A percentile compares a stretch with the other conserved stretches of the same genome.
Evolutionary conservation across 2,113 vertebrate genomes (phyloP).

Genomic region (Alosa alosa): DNA sequence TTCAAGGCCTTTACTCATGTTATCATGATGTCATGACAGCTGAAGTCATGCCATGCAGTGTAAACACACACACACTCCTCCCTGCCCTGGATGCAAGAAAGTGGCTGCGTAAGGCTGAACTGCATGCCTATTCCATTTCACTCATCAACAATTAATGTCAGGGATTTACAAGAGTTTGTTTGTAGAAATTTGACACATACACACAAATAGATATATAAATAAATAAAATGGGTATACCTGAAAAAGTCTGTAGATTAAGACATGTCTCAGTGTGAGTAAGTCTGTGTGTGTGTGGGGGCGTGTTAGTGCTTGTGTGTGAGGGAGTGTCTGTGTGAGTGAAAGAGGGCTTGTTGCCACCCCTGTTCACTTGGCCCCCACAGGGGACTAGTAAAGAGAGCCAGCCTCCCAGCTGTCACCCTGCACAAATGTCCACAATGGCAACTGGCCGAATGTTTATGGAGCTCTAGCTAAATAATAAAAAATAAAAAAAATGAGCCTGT

Average conservation of each 20-base stretch:
- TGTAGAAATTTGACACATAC: neutral
- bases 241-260: neutral
- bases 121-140: neutral
- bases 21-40: neutral
- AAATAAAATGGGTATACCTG: neutral
- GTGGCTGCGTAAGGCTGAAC: neutral
- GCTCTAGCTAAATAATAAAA: neutral
- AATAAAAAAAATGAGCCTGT: neutral
- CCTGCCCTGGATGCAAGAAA: neutral
- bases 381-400: slow-evolving; percentile 60
- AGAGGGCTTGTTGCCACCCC: slow-evolving; percentile 40
- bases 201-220: neutral
- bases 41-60: neutral
- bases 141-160: neutral
- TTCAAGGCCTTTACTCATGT: neutral
- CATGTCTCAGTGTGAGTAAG: neutral
- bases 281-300: slow-evolving; percentile 32
- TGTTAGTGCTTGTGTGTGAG: slow-evolving; percentile 23
- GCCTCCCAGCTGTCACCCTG: slow-evolving; percentile 67
- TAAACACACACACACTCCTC: neutral
- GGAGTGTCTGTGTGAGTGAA: slow-evolving; percentile 40
- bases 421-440: slow-evolving; percentile 70
- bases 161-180: neutral
- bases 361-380: slow-evolving; percentile 49
- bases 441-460: slow-evolving; percentile 58